Percentiles rank a stretch among this genome's conserved stretches.
phyloP scores from a whole-genome alignment of 2,797 vertebrate species.

The Pogoniulus pusillus region DNA sequence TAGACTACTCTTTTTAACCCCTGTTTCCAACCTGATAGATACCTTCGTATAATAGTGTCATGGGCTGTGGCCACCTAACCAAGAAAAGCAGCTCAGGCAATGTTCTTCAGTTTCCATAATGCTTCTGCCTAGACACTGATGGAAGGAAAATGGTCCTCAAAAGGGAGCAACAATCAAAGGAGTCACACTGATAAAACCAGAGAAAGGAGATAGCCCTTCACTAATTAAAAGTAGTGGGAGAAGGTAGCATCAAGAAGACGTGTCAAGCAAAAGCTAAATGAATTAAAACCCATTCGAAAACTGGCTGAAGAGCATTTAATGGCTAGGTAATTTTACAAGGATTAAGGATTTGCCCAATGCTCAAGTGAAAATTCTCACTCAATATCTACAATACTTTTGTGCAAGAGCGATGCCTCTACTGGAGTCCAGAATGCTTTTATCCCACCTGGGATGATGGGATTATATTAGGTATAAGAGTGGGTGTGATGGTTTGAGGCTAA shows the following conservation, averaged over 20 bases:
- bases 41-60: background rate
- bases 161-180: background rate
- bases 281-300: background rate
- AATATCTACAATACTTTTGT: background rate
- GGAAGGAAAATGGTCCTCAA: background rate
- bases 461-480: background rate
- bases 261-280: background rate
- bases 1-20: background rate
- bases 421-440: background rate
- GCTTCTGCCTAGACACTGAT: background rate
- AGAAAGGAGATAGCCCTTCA: background rate
- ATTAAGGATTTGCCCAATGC: background rate
- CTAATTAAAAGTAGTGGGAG: background rate
- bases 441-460: accelerated
- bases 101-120: background rate
- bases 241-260: background rate
- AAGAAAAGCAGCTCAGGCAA: background rate
- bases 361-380: background rate
- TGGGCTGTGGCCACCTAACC: background rate
- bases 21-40: background rate
- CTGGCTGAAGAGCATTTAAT: background rate
- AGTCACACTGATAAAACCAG: background rate
- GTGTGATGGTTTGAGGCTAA: no score
- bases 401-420: background rate
- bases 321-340: background rate